These are phyloP conservation scores for Semaprochilodus insignis DNA, from an alignment of 2,797 vertebrate genomes.

Conservation along the genomic window DNA sequence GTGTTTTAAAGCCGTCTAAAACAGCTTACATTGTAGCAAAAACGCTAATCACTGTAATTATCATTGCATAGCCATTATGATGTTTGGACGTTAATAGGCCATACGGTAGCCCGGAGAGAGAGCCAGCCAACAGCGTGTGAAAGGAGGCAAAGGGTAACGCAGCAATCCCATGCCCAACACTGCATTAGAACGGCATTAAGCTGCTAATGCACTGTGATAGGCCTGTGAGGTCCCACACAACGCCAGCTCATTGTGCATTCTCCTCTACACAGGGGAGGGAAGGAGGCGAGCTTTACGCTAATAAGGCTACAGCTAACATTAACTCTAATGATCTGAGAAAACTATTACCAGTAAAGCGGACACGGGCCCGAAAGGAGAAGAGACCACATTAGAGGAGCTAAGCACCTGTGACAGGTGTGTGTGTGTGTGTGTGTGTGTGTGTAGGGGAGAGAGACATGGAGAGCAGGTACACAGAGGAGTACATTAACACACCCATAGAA, in stretches of 20 bases:
- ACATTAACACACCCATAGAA: conserved; percentile 46
- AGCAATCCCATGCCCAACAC: conserved; percentile 6
- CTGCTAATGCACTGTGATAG: neutral
- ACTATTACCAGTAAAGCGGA: conserved; percentile 34
- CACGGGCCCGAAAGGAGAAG: conserved; percentile 37
- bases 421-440: conserved; percentile 52
- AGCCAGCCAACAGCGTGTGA: neutral
- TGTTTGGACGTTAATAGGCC: conserved; percentile 42
- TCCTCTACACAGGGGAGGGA: neutral
- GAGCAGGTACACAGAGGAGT: conserved; percentile 15
- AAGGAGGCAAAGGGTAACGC: conserved; percentile 9
- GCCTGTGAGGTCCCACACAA: neutral
- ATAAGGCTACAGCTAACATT: conserved; percentile 33
- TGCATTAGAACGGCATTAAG: conserved; percentile 4
- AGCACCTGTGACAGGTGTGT: conserved; percentile 55
- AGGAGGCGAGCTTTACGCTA: conserved; percentile 11
- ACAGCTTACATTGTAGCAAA: conserved; percentile 23
- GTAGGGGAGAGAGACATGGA: neutral
- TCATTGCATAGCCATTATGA: conserved; percentile 42
- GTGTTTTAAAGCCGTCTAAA: conserved; percentile 23
- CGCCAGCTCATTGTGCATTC: conserved; percentile 15
- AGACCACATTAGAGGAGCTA: conserved; percentile 49
- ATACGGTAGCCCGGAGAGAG: neutral
- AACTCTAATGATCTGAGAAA: conserved; percentile 53
- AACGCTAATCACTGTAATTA: conserved; percentile 52